A percentile compares a stretch with the other conserved stretches of the same genome.
phyloP scores from a whole-genome alignment of 2,888 invertebrate genomes.

The Podabrus alpinus region DNA sequence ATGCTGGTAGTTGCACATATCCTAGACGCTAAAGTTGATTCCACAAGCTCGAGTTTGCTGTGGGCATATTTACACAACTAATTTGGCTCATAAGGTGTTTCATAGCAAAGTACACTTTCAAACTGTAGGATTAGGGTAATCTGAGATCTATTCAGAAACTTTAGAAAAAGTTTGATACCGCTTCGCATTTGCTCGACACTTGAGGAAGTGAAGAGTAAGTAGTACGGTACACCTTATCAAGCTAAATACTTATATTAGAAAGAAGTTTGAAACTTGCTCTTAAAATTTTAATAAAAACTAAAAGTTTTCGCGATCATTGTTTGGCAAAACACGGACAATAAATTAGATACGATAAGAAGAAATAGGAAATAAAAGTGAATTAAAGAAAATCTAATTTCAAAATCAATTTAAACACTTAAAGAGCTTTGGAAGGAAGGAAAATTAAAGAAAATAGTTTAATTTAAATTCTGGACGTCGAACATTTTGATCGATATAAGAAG shows the following conservation, averaged over 20 bases:
- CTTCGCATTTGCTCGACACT: not conserved
- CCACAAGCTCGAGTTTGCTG: not conserved
- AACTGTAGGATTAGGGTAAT: not conserved
- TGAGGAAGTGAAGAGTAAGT: not conserved
- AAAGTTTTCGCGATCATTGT: not conserved
- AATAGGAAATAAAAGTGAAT: not conserved
- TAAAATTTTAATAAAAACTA: not conserved
- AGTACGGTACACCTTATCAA: not conserved
- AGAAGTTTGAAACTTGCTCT: not conserved
- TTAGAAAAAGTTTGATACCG: not conserved
- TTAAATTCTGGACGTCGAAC: conserved; percentile 15
- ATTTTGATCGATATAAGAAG: conserved; percentile 17
- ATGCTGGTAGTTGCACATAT: not conserved
- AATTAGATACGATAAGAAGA: not conserved
- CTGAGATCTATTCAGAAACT: not conserved
- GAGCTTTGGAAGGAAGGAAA: not conserved
- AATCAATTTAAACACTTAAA: not conserved
- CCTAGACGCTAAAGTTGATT: not conserved
- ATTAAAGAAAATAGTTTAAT: conserved; percentile 12
- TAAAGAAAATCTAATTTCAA: not conserved
- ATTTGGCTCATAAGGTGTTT: not conserved
- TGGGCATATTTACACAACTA: not conserved
- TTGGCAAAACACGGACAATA: not conserved
- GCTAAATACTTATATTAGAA: not conserved
- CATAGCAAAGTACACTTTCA: not conserved